Evolutionary conservation across 2,797 vertebrate genomes (phyloP), one percentile per base, ranked within the genome.

Genomic region (Hyperoplus immaculatus): DNA sequence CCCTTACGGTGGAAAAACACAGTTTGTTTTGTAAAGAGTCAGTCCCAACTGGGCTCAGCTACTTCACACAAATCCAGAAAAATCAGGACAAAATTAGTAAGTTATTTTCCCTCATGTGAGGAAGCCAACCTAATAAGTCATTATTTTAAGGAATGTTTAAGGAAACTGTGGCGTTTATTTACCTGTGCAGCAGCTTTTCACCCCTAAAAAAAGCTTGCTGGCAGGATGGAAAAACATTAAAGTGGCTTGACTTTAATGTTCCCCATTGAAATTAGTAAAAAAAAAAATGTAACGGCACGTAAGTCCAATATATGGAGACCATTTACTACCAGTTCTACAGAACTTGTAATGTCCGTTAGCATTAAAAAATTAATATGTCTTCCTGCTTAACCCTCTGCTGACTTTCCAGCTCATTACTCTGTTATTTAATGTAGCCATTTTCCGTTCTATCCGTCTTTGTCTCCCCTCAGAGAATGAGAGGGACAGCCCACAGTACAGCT

Each of bases 401-500:
- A 78, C 75, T 88, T 86, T 85, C 79, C 74, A 76, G 75, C 82
- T 87, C 78, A 82, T 88, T 88, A 78, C 85, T 77, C 67, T 66
- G 63, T 79, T 75, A 87, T 89, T 83, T 82, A 47, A 79, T 73
- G 80, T 78, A 82, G 87, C 66, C 43, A 77, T 82, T 83, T 83
- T 75, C 50, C 76, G 75, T 74, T 69, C 56, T 65, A 59, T 81
- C 53, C 51, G 21, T 83, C 70, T 84, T 78, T 80, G 80, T 84
- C 80, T 87, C 83, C 61, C 76, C 75, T 18, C 57, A 6, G 72
- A 87, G 82, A 90, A 84, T 60, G 79, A 90, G 86, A 87, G 77
- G 73, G 82, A 85, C 51, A 57, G 82, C 81, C 84, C 77, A 78
- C 82, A 86, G 86, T 86, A 85, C 94, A 95, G 93, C 94, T 95